These are phyloP conservation scores for Drosophila serrata DNA, from an alignment of 1,140 invertebrate genomes.

Conservation along the genomic window DNA sequence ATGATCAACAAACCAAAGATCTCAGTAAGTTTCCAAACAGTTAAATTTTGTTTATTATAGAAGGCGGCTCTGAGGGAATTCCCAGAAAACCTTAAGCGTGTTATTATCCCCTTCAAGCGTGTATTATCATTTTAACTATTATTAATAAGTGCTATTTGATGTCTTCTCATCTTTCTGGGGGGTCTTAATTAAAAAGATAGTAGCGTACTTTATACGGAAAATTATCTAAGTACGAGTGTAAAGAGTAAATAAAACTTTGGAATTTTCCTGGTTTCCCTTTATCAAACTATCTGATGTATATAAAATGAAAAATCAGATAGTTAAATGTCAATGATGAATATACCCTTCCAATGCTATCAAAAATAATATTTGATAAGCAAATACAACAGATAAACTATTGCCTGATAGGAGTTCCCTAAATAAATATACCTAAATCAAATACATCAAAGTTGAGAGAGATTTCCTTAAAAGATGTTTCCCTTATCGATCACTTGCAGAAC, in stretches of 20 bases:
- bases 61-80: slow-evolving; percentile 1
- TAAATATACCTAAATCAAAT: neutral
- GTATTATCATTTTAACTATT: neutral
- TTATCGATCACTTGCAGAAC: slow-evolving; percentile 2
- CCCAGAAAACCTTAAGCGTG: slow-evolving; percentile 23
- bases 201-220: neutral
- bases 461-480: neutral
- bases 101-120: neutral
- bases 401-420: no score
- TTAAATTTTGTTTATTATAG: slow-evolving; percentile 25
- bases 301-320: neutral
- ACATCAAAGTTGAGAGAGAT: neutral
- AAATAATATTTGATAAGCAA: neutral
- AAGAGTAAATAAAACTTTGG: neutral
- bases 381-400: neutral
- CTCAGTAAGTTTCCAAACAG: slow-evolving; percentile 19
- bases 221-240: neutral
- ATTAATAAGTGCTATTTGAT: neutral
- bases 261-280: neutral
- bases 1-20: slow-evolving; percentile 22
- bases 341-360: neutral
- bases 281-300: neutral
- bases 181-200: slow-evolving; percentile 20
- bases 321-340: neutral
- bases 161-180: slow-evolving; percentile 5